phyloP scores from a whole-genome alignment of 1,140 invertebrate species.

The Drosophila bifasciata region DNA sequence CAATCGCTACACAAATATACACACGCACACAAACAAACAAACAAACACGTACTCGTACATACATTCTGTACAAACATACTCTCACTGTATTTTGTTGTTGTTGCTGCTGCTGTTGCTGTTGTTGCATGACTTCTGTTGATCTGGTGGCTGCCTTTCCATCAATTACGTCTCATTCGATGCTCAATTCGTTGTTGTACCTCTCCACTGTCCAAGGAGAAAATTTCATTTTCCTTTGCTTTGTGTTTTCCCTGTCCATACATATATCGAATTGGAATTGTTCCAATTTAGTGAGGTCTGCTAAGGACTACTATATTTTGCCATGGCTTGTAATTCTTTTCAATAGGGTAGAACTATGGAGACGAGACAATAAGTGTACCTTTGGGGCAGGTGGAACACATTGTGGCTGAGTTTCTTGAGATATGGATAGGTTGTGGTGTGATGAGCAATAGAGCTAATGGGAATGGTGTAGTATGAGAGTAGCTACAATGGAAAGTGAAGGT shows the following conservation, averaged over 20 bases:
- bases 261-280: slow-evolving; percentile 13
- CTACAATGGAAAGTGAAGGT: no score
- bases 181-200: slow-evolving; percentile 1
- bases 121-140: slow-evolving; percentile 39
- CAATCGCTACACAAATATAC: slow-evolving; percentile 15
- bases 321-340: background rate
- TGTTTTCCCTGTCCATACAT: no score
- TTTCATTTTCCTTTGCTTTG: slow-evolving; percentile 9
- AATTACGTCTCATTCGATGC: slow-evolving; percentile 54
- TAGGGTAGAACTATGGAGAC: background rate
- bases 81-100: background rate
- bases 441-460: no score
- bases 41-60: slow-evolving; percentile 29
- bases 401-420: no score
- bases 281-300: slow-evolving; percentile 2
- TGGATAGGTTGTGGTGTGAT: no score
- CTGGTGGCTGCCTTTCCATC: slow-evolving; percentile 46
- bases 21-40: no score
- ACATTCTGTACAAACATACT: slow-evolving; percentile 18
- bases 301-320: background rate
- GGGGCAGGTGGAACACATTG: background rate
- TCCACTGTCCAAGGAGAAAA: slow-evolving; percentile 17
- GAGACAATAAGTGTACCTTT: background rate
- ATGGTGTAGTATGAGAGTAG: no score
- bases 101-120: slow-evolving; percentile 4